phyloP scores from a whole-genome alignment of 2,113 vertebrate genomes.

The Casuarius casuarius region DNA sequence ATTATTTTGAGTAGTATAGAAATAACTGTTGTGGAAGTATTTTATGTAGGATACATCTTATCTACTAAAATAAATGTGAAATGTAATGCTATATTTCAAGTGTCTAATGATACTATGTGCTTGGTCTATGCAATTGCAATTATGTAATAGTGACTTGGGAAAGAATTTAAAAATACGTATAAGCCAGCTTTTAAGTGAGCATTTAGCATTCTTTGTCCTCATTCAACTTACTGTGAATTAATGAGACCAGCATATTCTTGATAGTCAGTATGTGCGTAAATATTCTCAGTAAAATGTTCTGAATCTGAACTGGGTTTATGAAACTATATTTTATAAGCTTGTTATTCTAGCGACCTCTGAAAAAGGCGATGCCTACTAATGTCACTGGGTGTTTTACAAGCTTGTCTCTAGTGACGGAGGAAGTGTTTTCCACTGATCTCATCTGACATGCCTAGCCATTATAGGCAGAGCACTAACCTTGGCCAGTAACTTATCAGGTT shows the following conservation, averaged over 20 bases:
- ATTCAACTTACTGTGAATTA: background rate
- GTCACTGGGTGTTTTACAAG: background rate
- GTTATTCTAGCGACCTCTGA: background rate
- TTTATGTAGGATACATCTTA: background rate
- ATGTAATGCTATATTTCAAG: background rate
- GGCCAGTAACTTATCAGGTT: background rate
- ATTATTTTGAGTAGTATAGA: background rate
- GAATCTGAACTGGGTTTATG: background rate
- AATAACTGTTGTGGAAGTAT: background rate
- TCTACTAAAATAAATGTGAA: background rate
- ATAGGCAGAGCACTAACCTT: background rate
- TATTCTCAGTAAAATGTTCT: background rate
- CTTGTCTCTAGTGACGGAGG: background rate
- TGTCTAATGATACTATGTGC: background rate
- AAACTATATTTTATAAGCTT: background rate
- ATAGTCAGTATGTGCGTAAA: background rate
- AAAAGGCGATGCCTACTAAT: accelerated
- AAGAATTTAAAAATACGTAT: background rate
- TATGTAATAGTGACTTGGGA: background rate
- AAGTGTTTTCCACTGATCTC: background rate
- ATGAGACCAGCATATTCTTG: background rate
- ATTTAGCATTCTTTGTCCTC: background rate
- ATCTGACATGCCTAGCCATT: background rate
- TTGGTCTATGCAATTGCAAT: background rate
- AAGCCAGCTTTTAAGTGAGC: background rate